Evolutionary conservation across 2,113 vertebrate genomes (phyloP).

Genomic region (Chloropsis cyanopogon): DNA sequence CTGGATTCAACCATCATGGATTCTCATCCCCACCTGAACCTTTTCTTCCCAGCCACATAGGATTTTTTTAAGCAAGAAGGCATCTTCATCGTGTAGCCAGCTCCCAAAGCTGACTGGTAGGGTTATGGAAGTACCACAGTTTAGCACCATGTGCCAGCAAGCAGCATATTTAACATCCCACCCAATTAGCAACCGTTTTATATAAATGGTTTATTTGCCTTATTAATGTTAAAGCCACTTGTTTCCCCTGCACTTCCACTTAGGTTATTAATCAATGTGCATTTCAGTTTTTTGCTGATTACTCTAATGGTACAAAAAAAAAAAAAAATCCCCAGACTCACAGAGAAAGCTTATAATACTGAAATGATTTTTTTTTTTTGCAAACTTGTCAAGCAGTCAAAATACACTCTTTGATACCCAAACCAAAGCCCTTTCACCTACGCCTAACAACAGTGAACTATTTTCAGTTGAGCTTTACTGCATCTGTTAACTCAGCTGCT

Average conservation of each 20-base stretch:
- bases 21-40: neutral
- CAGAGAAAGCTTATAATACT: neutral
- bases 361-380: neutral
- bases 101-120: neutral
- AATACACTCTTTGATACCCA: conserved; percentile 47
- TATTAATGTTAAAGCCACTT: conserved; percentile 51
- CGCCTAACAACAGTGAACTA: conserved; percentile 35
- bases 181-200: neutral
- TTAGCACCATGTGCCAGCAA: neutral
- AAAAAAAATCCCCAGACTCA: conserved; percentile 9
- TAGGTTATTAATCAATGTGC: conserved; percentile 31
- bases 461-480: conserved; percentile 35
- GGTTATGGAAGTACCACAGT: neutral
- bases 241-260: neutral
- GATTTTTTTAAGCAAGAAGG: neutral
- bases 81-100: accelerated
- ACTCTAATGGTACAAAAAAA: neutral
- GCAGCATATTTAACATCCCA: neutral
- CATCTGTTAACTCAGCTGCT: conserved; percentile 56
- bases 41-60: neutral
- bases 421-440: conserved; percentile 47
- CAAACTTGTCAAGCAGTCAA: conserved; percentile 17
- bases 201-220: conserved; percentile 47
- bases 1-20: neutral
- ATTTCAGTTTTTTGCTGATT: neutral